Evolutionary conservation across 2,888 invertebrate genomes (phyloP).

Genomic region (Dicycla oo): DNA sequence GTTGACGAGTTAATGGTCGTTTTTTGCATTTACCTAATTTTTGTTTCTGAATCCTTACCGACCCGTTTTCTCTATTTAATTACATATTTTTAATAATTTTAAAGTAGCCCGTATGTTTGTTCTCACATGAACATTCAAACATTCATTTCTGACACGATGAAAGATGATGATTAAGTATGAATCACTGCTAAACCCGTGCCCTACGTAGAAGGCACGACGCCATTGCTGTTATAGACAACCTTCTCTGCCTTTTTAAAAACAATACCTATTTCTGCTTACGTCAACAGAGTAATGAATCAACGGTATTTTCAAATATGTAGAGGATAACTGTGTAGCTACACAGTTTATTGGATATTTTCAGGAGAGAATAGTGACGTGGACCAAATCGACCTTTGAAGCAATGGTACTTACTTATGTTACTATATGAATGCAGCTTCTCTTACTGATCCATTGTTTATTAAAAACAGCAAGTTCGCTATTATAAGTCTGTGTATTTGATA

Average conservation of each 20-base stretch:
- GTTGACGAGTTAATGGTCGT: no score
- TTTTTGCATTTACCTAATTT: no score
- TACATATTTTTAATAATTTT: background rate
- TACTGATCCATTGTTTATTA: conserved; percentile 9
- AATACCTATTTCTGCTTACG: conserved; percentile 19
- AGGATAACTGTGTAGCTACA: background rate
- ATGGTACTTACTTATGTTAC: background rate
- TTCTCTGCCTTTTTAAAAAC: background rate
- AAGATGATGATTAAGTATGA: background rate
- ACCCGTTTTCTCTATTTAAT: background rate
- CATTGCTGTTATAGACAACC: conserved; percentile 2
- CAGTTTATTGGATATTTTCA: conserved; percentile 21
- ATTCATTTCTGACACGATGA: background rate
- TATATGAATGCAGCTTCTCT: background rate
- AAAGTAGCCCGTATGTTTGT: background rate
- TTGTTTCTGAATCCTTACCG: background rate
- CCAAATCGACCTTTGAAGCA: background rate
- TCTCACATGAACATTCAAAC: background rate
- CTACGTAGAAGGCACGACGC: background rate
- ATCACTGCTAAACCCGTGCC: background rate
- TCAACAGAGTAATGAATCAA: conserved; percentile 32
- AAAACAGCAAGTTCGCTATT: background rate
- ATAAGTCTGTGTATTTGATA: background rate
- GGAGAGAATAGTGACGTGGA: conserved; percentile 22
- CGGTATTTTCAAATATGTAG: conserved; percentile 1